phyloP scores from a whole-genome alignment of 2,888 invertebrate species.

The Zaprionus bogoriensis region DNA sequence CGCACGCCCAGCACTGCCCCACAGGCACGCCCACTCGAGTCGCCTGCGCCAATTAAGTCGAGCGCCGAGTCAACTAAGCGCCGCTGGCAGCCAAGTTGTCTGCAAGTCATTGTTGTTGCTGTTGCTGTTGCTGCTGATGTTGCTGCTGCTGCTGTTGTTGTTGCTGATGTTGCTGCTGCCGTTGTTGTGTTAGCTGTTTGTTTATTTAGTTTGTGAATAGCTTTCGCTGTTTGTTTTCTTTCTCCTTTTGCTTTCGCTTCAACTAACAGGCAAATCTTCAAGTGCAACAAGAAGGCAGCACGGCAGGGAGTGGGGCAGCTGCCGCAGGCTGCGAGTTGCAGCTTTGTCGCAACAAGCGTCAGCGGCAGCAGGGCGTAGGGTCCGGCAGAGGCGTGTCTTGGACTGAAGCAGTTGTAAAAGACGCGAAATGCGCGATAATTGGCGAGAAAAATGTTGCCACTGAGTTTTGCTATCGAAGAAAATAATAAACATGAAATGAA shows the following conservation, averaged over 20 bases:
- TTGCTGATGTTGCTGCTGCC: constrained; percentile 18
- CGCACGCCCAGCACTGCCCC: not conserved
- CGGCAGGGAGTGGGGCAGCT: constrained; percentile 1
- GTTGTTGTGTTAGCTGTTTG: constrained; percentile 31
- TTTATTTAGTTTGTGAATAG: constrained; percentile 47
- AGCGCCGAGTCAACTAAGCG: constrained; percentile 62
- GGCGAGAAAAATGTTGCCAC: too few relatives aligned
- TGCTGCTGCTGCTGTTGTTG: constrained; percentile 32
- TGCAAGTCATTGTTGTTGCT: constrained; percentile 36
- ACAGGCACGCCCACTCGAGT: not conserved
- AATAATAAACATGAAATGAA: too few relatives aligned
- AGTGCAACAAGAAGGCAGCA: constrained; percentile 34
- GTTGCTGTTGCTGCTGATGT: constrained; percentile 31
- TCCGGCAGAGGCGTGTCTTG: too few relatives aligned
- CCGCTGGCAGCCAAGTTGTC: constrained; percentile 44
- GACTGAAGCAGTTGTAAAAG: too few relatives aligned
- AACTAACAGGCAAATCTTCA: constrained; percentile 37
- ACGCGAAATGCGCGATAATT: too few relatives aligned
- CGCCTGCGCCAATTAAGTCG: constrained; percentile 56
- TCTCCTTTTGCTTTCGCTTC: constrained; percentile 29
- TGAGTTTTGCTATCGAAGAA: too few relatives aligned
- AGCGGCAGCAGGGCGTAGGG: not conserved
- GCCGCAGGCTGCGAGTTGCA: constrained; percentile 8
- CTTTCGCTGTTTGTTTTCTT: constrained; percentile 25
- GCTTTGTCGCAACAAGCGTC: constrained; percentile 16